Evolutionary conservation across 1,140 invertebrate genomes (phyloP).

Genomic region (Acromyrmex heyeri): DNA sequence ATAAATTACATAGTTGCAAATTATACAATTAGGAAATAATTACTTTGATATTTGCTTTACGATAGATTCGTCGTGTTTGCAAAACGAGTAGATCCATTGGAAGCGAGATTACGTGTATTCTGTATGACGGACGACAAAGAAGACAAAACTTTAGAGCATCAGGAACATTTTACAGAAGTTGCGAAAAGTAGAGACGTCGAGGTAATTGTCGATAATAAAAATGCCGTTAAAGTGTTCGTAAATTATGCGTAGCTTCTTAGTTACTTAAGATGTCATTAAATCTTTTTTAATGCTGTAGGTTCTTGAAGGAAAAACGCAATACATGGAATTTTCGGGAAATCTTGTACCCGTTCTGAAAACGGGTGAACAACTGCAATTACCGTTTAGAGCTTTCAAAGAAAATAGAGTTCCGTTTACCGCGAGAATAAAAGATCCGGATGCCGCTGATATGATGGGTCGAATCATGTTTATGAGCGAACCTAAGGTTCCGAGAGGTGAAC

Average conservation of each 20-base stretch:
- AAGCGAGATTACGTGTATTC: conserved; percentile 96
- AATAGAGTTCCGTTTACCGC: conserved; percentile 97
- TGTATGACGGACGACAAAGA: conserved; percentile 99
- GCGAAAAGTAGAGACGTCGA: conserved; percentile 96
- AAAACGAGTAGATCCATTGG: conserved; percentile 94
- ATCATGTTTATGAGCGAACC: conserved; percentile 98
- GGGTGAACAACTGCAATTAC: conserved; percentile 95
- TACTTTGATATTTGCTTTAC: conserved; percentile 31
- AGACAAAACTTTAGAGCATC: conserved; percentile 97
- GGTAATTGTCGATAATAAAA: conserved; percentile 83
- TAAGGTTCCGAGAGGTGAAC: conserved; percentile 93
- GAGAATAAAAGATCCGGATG: conserved; percentile 93
- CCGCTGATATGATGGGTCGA: conserved; percentile 90
- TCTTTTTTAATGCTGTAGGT: conserved; percentile 86
- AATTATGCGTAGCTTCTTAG: not conserved
- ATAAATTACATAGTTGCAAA: not conserved
- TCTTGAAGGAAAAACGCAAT: conserved; percentile 95
- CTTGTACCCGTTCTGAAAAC: conserved; percentile 97
- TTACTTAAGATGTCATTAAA: not conserved
- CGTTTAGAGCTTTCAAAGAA: conserved; percentile 97
- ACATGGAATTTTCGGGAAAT: conserved; percentile 98
- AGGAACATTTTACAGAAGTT: conserved; percentile 97
- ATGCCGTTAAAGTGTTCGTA: not conserved
- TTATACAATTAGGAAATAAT: not conserved
- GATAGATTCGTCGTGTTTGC: conserved; percentile 96